Base-by-base conservation (phyloP, 2,888 invertebrate genomes). In the Folsomia candida region DNA sequence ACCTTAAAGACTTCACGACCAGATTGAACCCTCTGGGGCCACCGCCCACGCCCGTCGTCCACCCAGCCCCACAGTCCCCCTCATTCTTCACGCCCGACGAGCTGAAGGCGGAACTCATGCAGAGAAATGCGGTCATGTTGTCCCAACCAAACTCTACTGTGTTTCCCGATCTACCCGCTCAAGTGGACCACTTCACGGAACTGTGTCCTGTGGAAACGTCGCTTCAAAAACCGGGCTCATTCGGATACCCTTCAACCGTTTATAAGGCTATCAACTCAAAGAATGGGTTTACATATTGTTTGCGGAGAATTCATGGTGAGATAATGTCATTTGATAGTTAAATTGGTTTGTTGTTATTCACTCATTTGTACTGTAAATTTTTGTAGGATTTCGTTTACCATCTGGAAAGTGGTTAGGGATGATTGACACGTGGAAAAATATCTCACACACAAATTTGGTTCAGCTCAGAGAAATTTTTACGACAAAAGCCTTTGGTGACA, bases 401-500 rank as follows among this genome's bases (percentile, higher is more conserved):
- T 91, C 91, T 80, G 89, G 91, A 57, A 94, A 95, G 82, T 91
- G 91, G 82, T 90, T 94, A 86, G 86, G 89, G 28, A 85, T 91
- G 79, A 91, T 97, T 57, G 97, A 97, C 80, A 88, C 91, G 86
- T 98, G 98, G 98, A 95, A 94, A 83, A 92, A 94, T 84, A 86
- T 98, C 70, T 90, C 91, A 82, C 97, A 98, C 85, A 93, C 97
- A 81, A 97, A 97, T 86, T 88, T 98, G 79, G 93, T 97, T 72
- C 91, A 92, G 81, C 86, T 98, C 70, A 89, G 92, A 81, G 96
- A 97, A 83, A 91, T 93, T 79, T 96, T 97, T 85, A 91, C 93
- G 51, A 97, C 97, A 54, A 94, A 95, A 85, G 92, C 92, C 61
- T 99, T 98, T 85, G 94, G 94, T 80, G 98, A 98, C 86, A 90